Evolutionary conservation across 2,888 invertebrate species (phyloP).

Genomic region (Homarus gammarus): DNA sequence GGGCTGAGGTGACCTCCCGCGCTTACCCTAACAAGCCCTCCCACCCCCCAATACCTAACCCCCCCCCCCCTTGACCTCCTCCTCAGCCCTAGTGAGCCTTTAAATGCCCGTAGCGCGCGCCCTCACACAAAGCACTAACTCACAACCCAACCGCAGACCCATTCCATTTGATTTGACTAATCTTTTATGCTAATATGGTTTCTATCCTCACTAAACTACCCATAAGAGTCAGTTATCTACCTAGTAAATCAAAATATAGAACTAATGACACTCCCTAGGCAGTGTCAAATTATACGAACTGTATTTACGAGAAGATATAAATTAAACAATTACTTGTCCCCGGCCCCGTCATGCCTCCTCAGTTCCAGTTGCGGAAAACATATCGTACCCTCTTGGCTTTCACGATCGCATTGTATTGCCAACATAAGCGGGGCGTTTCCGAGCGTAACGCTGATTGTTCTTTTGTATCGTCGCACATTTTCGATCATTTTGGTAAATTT

Average conservation of each 20-base stretch:
- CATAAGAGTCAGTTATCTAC: neutral
- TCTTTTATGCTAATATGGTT: conserved; percentile 20
- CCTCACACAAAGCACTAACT: conserved; percentile 45
- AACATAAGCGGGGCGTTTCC: conserved; percentile 64
- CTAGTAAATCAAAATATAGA: neutral
- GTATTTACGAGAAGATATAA: conserved; percentile 38
- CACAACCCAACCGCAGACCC: conserved; percentile 9
- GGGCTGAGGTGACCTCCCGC: conserved; percentile 32
- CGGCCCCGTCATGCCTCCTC: conserved; percentile 13
- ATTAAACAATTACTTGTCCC: conserved; percentile 54
- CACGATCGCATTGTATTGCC: conserved; percentile 64
- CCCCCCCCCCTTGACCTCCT: conserved; percentile 3
- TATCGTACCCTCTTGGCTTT: conserved; percentile 56
- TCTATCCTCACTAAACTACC: neutral
- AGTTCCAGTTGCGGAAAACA: conserved; percentile 39
- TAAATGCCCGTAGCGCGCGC: conserved; percentile 48
- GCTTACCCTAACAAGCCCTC: conserved; percentile 29
- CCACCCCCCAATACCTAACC: conserved; percentile 1
- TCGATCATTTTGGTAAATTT: conserved; percentile 66
- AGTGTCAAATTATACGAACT: conserved; percentile 14
- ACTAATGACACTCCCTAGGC: neutral
- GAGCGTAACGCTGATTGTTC: conserved; percentile 57
- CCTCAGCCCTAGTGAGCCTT: conserved; percentile 17
- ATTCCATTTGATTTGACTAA: conserved; percentile 25
- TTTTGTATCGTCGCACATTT: conserved; percentile 58